These are phyloP conservation scores for Heterohyrax brucei DNA, from an alignment of 2,797 vertebrate species.

Conservation along the genomic window DNA sequence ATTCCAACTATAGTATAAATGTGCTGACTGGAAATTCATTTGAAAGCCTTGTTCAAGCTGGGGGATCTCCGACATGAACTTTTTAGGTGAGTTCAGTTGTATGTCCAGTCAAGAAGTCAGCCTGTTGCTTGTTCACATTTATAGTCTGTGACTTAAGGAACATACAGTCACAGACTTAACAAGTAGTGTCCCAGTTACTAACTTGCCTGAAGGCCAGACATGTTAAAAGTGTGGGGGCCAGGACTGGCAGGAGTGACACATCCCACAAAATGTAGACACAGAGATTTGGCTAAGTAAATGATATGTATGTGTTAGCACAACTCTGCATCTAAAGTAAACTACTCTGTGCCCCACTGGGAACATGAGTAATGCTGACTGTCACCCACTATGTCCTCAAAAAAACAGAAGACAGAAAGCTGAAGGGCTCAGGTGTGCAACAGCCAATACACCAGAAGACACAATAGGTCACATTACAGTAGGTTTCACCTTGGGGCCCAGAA, in stretches of 20 bases:
- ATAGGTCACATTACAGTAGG: no score
- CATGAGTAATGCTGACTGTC: not conserved
- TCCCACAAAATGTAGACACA: not conserved
- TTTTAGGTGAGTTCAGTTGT: not conserved
- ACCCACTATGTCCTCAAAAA: not conserved
- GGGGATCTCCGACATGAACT: not conserved
- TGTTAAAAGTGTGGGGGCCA: not conserved
- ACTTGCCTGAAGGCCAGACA: not conserved
- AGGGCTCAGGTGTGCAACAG: not conserved
- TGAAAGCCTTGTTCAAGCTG: not conserved
- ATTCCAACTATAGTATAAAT: slow-evolving; percentile 5
- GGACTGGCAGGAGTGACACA: not conserved
- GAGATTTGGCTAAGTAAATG: not conserved
- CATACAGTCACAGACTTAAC: not conserved
- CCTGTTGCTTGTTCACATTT: slow-evolving; percentile 18
- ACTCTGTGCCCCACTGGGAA: not conserved
- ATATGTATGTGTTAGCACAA: not conserved
- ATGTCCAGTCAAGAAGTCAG: not conserved
- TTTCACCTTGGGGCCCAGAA: not conserved
- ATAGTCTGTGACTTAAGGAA: not conserved
- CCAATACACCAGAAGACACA: not conserved
- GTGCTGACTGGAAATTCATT: not conserved
- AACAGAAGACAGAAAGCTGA: not conserved
- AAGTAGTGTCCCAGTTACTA: not conserved
- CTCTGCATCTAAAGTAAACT: not conserved